A percentile compares a stretch with the other conserved stretches of the same genome.
Conservation (phyloP, 2,797 vertebrate species). For the Enteromius radiatus region DNA sequence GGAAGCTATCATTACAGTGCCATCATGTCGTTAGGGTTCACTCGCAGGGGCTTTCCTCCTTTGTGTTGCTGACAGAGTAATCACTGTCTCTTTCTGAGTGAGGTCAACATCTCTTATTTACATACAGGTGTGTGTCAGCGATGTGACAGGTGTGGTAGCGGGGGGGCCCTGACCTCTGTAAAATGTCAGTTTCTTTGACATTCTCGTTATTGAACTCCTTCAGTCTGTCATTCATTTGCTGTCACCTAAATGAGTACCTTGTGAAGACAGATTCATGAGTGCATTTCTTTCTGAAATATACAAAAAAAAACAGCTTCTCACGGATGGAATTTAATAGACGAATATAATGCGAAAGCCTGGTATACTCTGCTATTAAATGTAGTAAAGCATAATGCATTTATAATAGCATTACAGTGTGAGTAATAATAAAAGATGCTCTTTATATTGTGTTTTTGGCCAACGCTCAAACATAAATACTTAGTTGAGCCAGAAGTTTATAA, state of each 20-base stretch:
- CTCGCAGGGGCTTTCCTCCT: conserved; percentile 65
- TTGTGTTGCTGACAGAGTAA: conserved; percentile 68
- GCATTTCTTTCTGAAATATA: background rate
- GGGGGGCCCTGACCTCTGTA: background rate
- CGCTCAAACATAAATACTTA: background rate
- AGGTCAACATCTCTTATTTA: conserved; percentile 62
- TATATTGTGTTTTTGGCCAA: background rate
- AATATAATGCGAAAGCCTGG: background rate
- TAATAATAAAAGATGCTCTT: background rate
- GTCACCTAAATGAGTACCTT: conserved; percentile 13
- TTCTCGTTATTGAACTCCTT: conserved; percentile 20
- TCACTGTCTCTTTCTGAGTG: conserved; percentile 54
- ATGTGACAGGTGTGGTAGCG: conserved; percentile 11
- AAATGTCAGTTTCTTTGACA: conserved; percentile 14
- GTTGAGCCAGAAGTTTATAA: background rate
- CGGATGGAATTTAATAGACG: background rate
- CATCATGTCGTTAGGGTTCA: conserved; percentile 64
- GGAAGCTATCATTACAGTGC: conserved; percentile 63
- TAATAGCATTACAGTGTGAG: background rate
- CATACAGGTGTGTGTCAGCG: conserved; percentile 51
- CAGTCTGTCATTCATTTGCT: conserved; percentile 14
- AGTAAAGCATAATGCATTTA: background rate
- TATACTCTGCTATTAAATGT: background rate
- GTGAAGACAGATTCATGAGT: background rate
- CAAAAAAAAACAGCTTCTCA: background rate